phyloP scores from a whole-genome alignment of 2,888 invertebrate genomes.

The Leucophenga montana region DNA sequence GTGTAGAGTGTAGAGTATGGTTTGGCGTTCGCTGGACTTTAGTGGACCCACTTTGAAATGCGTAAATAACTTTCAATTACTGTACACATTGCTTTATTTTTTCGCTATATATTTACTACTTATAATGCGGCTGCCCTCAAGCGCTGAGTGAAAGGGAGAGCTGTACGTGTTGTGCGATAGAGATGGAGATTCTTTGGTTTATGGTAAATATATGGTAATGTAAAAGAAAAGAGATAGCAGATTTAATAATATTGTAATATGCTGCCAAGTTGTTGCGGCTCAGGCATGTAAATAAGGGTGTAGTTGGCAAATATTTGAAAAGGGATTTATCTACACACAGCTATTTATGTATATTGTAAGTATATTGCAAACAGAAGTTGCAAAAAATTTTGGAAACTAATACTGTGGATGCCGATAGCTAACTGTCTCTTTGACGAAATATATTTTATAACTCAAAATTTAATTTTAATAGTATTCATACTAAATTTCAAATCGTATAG shows the following conservation, averaged over 20 bases:
- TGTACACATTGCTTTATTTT: slow-evolving; percentile 28
- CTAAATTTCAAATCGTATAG: too few species aligned
- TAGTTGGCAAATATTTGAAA: slow-evolving; percentile 4
- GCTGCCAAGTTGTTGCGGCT: background rate
- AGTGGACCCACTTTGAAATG: slow-evolving; percentile 42
- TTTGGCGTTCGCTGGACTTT: slow-evolving; percentile 12
- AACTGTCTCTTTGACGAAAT: too few species aligned
- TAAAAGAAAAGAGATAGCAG: background rate
- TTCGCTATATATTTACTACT: slow-evolving; percentile 23
- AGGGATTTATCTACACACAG: too few species aligned
- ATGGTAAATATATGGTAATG: too few species aligned
- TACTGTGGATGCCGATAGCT: too few species aligned
- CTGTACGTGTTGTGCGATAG: background rate
- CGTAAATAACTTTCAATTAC: slow-evolving; percentile 65
- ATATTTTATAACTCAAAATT: too few species aligned
- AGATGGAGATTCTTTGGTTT: too few species aligned
- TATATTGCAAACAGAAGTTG: too few species aligned
- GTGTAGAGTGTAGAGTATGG: background rate
- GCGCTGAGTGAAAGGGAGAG: slow-evolving; percentile 20
- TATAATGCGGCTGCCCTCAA: slow-evolving; percentile 9
- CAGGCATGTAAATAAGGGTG: background rate
- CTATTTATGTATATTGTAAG: background rate
- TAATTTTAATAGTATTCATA: too few species aligned
- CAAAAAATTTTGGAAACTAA: too few species aligned
- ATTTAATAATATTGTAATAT: background rate